Evolutionary conservation across 1,140 invertebrate species (phyloP).

Genomic region (Adelges cooleyi): DNA sequence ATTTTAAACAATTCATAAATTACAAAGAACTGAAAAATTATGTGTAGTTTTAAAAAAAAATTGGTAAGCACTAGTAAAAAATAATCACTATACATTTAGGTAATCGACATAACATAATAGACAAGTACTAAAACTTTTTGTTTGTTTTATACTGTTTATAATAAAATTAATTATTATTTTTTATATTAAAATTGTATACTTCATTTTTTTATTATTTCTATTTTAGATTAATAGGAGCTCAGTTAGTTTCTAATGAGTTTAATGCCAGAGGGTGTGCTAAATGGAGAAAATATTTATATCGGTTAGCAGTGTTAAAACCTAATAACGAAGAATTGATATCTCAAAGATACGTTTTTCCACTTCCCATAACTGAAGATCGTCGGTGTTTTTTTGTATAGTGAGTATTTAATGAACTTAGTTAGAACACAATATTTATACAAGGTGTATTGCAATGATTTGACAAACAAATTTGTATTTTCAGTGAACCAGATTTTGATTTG

Average conservation of each 20-base stretch:
- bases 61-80: no score
- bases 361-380: conserved; percentile 29
- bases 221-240: conserved; percentile 5
- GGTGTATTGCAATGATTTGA: not conserved
- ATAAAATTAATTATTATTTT: no score
- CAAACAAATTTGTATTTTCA: conserved; percentile 1
- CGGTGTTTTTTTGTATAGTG: conserved; percentile 30
- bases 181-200: not conserved
- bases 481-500: conserved; percentile 16
- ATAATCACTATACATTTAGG: no score
- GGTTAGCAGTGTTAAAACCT: conserved; percentile 30
- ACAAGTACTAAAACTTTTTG: no score
- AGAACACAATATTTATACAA: no score
- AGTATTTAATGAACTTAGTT: not conserved
- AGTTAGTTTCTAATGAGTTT: conserved; percentile 26
- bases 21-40: no score
- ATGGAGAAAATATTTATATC: conserved; percentile 31
- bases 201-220: conserved; percentile 4
- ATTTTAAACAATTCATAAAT: no score
- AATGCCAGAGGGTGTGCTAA: conserved; percentile 17
- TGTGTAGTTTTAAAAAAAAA: no score
- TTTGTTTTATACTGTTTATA: no score
- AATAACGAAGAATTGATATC: not conserved
- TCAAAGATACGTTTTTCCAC: conserved; percentile 11
- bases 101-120: no score